Percentiles rank a stretch among this genome's conserved stretches.
phyloP scores from a whole-genome alignment of 2,113 vertebrate genomes.

The Baryphthengus martii region DNA sequence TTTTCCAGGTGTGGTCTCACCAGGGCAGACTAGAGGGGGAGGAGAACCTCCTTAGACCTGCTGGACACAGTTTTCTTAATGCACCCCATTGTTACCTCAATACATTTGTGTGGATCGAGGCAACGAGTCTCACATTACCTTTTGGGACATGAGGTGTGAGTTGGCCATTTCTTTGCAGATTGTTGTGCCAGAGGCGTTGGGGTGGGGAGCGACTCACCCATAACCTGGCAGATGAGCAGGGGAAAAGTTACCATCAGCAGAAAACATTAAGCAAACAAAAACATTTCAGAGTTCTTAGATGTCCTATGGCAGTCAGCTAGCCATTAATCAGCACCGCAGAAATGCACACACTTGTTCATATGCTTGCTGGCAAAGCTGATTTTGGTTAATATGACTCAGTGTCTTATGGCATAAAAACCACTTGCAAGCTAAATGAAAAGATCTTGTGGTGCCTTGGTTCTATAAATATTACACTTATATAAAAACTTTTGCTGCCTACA shows the following conservation, averaged over 20 bases:
- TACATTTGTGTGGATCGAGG: background rate
- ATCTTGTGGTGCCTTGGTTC: background rate
- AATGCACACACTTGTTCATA: accelerated
- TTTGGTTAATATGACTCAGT: background rate
- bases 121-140: background rate
- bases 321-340: background rate
- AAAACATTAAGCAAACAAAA: background rate
- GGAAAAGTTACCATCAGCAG: background rate
- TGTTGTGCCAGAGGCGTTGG: background rate
- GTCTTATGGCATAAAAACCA: background rate
- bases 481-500: background rate
- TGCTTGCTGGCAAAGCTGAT: background rate
- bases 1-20: too few species aligned
- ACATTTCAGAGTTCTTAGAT: background rate
- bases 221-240: background rate
- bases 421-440: background rate
- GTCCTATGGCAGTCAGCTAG: background rate
- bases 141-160: background rate
- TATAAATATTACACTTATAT: background rate
- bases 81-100: background rate
- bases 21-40: too few species aligned
- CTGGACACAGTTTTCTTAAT: too few species aligned
- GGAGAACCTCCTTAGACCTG: too few species aligned
- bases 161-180: background rate
- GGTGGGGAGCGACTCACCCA: background rate